Evolutionary conservation across 2,113 vertebrate genomes (phyloP), one percentile per base, ranked within the genome.

Genomic region (Clupea harengus): DNA sequence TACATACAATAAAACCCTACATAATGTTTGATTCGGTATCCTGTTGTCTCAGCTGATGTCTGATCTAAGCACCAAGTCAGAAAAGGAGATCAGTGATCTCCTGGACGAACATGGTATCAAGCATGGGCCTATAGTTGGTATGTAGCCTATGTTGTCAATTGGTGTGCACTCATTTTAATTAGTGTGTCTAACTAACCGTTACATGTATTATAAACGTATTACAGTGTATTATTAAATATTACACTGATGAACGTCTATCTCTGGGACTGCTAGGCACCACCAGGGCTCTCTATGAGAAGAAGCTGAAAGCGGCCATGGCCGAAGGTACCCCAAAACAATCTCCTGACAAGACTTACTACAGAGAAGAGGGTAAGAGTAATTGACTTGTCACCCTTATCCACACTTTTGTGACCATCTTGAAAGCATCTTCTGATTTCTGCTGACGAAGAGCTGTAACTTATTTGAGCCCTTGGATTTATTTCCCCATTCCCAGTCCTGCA

Each of bases 71-170:
- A 88, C 81, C 4, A 95, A 91, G 84, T 92, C 89, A n/a, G 75
- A 89, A n/a, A 86, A 89, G 2, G 93, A 95, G 85, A 88, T 95
- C 85, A 45, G 47, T 6, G 11, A 86, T 39, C 28, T 95, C 75
- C 86, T 95, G 2, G 44, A 90, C 8, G 78, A 92, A 4, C 93
- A 93, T 80, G 92, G 89, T 25, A 93, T 95, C 81, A 94, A 93
- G 88, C 94, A 95, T 82, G 94, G 94, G 82, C 94, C 94, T 4
- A 86, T 95, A 15, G 93, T 95, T 0, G 94, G 94, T 95, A 89
- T 86, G 84, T 86, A 39, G 39, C 39, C 39, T 39, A 84, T 86
- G 2, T 9, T n/a, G 60, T 7, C 4, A 22, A 45, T 11, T 49
- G 47, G 13, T 22, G 18, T 22, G 20, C 18, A 22, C 22, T 60